phyloP scores from a whole-genome alignment of 2,113 vertebrate genomes.

The Steatornis caripensis region DNA sequence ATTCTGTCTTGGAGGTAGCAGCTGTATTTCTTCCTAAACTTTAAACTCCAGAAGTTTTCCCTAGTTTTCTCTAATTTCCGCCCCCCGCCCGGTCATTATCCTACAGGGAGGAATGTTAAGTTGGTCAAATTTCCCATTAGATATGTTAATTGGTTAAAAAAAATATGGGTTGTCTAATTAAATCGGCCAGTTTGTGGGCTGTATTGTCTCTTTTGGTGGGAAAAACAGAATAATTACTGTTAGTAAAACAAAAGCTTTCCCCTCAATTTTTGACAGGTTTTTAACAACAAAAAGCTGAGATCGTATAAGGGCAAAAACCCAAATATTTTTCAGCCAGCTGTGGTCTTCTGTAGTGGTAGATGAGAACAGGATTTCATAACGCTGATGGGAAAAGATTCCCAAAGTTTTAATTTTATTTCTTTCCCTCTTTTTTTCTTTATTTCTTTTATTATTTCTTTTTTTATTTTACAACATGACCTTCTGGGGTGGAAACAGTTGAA shows the following conservation, averaged over 20 bases:
- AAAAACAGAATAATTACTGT: neutral
- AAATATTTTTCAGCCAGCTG: neutral
- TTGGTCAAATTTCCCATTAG: neutral
- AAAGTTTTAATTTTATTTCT: neutral
- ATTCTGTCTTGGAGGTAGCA: too few species aligned
- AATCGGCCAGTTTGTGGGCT: neutral
- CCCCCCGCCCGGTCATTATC: too few species aligned
- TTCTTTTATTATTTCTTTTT: neutral
- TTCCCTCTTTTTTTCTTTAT: neutral
- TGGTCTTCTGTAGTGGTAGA: neutral
- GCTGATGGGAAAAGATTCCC: neutral
- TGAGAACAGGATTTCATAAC: neutral
- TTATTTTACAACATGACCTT: neutral
- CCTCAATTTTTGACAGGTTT: neutral
- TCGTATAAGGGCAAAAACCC: neutral
- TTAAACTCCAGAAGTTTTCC: too few species aligned
- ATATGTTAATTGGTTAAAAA: neutral
- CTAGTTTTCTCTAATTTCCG: too few species aligned
- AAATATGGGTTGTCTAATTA: neutral
- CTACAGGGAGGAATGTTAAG: neutral
- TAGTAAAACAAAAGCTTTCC: neutral
- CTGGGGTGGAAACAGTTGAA: neutral
- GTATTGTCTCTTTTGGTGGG: neutral
- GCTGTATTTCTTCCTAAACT: too few species aligned
- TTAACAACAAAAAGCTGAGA: neutral